Evolutionary conservation across 2,113 vertebrate species (phyloP).

Genomic region (Pholis gunnellus): DNA sequence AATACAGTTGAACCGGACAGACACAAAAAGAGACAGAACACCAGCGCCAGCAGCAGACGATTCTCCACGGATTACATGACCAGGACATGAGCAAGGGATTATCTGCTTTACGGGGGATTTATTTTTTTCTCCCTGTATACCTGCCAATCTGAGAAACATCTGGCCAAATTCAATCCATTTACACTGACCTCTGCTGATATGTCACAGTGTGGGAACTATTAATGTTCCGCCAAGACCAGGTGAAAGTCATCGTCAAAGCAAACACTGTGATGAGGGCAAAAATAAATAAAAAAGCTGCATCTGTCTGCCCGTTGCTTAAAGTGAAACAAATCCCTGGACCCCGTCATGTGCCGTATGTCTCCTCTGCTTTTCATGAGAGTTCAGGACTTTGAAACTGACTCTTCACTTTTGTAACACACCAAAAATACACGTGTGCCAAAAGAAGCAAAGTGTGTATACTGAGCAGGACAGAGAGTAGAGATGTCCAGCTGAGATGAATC

Average conservation of each 20-base stretch:
- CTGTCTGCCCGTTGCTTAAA: not conserved
- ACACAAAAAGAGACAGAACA: not conserved
- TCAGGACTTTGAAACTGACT: constrained; percentile 5
- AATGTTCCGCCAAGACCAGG: constrained; percentile 10
- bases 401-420: not conserved
- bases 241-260: constrained; percentile 29
- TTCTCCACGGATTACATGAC: not conserved
- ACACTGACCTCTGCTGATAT: constrained; percentile 5
- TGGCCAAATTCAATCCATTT: constrained; percentile 5
- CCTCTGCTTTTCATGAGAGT: not conserved
- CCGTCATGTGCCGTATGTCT: not conserved
- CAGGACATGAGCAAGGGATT: not conserved
- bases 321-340: not conserved
- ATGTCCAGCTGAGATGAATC: constrained; percentile 25
- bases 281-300: constrained; percentile 1
- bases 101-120: too few relatives aligned
- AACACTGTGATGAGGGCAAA: not conserved
- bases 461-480: not conserved
- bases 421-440: not conserved
- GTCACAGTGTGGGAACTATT: constrained; percentile 28
- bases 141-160: constrained; percentile 21
- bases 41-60: not conserved
- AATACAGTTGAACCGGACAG: not conserved
- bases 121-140: not conserved
- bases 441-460: not conserved